These are phyloP conservation scores for Pipistrellus pygmaeus DNA, from an alignment of 2,797 vertebrate species.

Conservation along the genomic window DNA sequence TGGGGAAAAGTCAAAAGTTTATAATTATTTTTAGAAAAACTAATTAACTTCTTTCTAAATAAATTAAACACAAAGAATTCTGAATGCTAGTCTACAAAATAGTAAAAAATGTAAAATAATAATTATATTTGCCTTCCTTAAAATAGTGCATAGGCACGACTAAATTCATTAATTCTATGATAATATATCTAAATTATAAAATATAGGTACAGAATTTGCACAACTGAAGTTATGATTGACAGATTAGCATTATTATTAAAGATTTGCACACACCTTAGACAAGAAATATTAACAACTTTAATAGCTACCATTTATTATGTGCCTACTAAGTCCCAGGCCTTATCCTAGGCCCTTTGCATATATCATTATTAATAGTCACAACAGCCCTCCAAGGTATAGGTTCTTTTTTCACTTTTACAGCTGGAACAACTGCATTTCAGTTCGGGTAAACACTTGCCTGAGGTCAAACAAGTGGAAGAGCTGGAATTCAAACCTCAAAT, in stretches of 20 bases:
- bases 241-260: conserved; percentile 64
- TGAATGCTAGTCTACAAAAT: background rate
- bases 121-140: background rate
- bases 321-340: conserved; percentile 38
- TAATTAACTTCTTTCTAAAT: background rate
- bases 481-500: conserved; percentile 53
- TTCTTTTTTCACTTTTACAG: conserved; percentile 55
- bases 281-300: conserved; percentile 68
- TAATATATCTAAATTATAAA: conserved; percentile 62
- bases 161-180: conserved; percentile 26
- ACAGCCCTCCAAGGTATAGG: background rate
- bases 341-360: background rate
- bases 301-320: conserved; percentile 58
- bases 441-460: background rate
- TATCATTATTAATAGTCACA: conserved; percentile 62
- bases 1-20: background rate
- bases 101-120: background rate
- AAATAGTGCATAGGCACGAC: background rate
- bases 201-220: background rate
- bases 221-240: conserved; percentile 56
- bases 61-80: background rate
- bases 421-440: conserved; percentile 21
- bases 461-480: conserved; percentile 30
- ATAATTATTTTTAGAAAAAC: conserved; percentile 30
- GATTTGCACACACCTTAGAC: conserved; percentile 52